These are phyloP conservation scores for Nannoperca australis DNA, from an alignment of 2,797 vertebrate species.

Conservation along the genomic window DNA sequence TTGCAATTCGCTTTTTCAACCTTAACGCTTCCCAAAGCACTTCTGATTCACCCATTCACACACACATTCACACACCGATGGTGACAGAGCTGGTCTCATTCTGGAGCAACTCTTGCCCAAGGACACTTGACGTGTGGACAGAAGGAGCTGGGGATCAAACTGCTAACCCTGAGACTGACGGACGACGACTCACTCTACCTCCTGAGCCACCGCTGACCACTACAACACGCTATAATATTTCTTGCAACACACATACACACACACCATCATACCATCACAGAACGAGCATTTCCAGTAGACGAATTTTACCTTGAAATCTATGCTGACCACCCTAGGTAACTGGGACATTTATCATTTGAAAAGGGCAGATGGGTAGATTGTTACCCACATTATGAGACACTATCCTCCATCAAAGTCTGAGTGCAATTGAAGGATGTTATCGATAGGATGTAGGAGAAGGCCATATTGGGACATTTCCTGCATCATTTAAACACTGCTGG, in stretches of 20 bases:
- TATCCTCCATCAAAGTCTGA: constrained; percentile 57
- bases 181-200: no score
- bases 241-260: neutral
- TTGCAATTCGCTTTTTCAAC: no score
- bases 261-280: no score
- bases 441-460: constrained; percentile 33
- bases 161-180: no score
- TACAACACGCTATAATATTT: neutral
- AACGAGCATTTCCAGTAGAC: constrained; percentile 4
- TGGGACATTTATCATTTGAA: constrained; percentile 54
- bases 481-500: constrained; percentile 57
- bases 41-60: no score
- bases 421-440: constrained; percentile 39
- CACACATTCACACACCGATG: no score
- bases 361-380: constrained; percentile 62
- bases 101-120: no score
- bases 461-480: constrained; percentile 37
- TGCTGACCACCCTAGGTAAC: constrained; percentile 11
- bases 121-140: no score
- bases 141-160: no score
- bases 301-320: constrained; percentile 31
- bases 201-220: no score
- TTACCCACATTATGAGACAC: constrained; percentile 40
- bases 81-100: no score
- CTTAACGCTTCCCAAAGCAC: no score